These are phyloP conservation scores for Tragulus kanchil DNA, from an alignment of 2,113 vertebrate species.

Conservation along the genomic window DNA sequence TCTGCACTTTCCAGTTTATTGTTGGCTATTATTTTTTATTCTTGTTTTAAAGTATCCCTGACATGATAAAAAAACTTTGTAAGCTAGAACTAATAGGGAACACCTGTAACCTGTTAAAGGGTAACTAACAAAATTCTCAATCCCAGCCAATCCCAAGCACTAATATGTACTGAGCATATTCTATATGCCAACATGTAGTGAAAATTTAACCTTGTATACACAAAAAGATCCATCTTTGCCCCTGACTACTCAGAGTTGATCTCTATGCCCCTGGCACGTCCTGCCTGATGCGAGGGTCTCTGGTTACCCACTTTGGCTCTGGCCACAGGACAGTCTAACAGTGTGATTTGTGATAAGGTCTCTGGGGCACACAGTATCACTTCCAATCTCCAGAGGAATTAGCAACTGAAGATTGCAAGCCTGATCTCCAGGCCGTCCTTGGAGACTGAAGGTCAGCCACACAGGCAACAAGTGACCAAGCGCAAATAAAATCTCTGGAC, in stretches of 20 bases:
- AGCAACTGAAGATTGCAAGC: background rate
- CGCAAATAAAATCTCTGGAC: background rate
- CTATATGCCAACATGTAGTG: background rate
- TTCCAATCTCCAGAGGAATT: background rate
- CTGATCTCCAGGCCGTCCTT: background rate
- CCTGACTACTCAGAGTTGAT: background rate
- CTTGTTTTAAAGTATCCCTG: constrained; percentile 39
- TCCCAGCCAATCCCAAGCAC: background rate
- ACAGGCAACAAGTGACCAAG: background rate
- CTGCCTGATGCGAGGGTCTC: background rate
- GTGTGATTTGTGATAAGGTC: background rate
- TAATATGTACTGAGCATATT: background rate
- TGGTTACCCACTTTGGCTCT: background rate
- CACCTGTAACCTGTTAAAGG: background rate
- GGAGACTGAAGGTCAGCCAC: background rate
- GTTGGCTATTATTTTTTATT: background rate
- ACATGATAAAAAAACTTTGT: background rate
- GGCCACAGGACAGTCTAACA: background rate
- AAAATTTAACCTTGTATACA: background rate
- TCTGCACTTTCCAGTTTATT: background rate
- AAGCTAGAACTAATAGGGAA: background rate
- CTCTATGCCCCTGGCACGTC: background rate
- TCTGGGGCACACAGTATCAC: background rate
- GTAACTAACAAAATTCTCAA: constrained; percentile 8
- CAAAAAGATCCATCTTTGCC: background rate